These are phyloP conservation scores for Hydraecia micacea DNA, from an alignment of 2,888 invertebrate genomes.

Conservation along the genomic window DNA sequence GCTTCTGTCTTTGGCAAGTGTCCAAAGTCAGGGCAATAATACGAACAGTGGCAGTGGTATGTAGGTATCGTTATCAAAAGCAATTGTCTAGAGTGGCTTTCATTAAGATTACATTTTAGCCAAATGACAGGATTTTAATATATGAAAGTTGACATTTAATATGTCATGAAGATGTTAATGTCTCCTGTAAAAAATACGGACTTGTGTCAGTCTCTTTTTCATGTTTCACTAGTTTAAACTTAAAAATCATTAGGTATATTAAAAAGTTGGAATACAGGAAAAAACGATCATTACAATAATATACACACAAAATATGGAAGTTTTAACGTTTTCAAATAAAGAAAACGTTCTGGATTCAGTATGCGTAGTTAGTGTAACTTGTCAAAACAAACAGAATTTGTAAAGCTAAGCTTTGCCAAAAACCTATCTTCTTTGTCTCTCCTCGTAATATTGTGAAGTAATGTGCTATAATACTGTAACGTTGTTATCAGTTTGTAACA, in stretches of 20 bases:
- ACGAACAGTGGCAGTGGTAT: not conserved
- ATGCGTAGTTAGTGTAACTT: not conserved
- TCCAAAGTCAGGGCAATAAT: not conserved
- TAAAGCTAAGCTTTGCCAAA: not conserved
- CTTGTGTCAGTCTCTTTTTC: no score
- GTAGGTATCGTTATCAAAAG: conserved; percentile 12
- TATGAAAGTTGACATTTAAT: not conserved
- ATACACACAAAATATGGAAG: no score
- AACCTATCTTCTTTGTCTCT: not conserved
- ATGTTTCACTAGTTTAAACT: not conserved
- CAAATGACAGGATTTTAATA: not conserved
- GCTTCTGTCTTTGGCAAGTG: conserved; percentile 14
- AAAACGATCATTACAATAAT: not conserved
- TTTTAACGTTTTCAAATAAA: not conserved
- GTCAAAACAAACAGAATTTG: not conserved
- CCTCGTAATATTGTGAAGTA: not conserved
- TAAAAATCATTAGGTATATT: not conserved
- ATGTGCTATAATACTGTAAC: not conserved
- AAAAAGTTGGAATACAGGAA: no score
- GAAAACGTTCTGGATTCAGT: not conserved
- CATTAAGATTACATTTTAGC: not conserved
- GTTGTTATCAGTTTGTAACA: not conserved
- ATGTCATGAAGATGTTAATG: no score
- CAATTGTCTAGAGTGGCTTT: conserved; percentile 2
- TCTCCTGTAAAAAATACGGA: no score